Evolutionary conservation across 2,888 invertebrate species (phyloP).

Genomic region (Philonicus albiceps): DNA sequence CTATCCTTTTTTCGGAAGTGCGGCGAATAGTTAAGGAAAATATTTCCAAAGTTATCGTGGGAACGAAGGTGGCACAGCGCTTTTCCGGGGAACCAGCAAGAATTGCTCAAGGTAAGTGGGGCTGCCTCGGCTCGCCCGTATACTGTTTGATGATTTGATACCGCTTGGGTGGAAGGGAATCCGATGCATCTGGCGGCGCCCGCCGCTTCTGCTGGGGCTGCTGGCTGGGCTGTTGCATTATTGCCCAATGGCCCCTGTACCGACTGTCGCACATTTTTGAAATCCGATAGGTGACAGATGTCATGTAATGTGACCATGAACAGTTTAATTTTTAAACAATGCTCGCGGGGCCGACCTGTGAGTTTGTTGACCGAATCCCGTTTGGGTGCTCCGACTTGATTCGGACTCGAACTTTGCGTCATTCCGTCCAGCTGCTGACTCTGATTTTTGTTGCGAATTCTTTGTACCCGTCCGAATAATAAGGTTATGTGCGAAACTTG

Average conservation of each 20-base stretch:
- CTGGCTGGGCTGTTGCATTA: background rate
- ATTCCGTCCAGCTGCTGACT: background rate
- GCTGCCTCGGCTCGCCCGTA: background rate
- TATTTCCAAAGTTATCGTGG: background rate
- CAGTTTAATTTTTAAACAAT: conserved; percentile 15
- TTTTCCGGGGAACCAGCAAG: background rate
- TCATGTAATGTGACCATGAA: conserved; percentile 29
- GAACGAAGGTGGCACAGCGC: background rate
- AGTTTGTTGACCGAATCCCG: conserved; percentile 14
- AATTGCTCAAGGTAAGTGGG: conserved; percentile 3
- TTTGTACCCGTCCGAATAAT: background rate
- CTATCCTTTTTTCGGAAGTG: background rate
- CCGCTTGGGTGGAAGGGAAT: background rate
- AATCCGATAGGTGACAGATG: conserved; percentile 41
- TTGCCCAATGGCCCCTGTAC: background rate
- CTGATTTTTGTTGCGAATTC: background rate
- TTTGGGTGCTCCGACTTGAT: background rate
- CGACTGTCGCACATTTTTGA: background rate
- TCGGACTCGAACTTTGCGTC: background rate
- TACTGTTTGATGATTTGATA: background rate
- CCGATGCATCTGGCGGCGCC: background rate
- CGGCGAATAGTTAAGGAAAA: background rate
- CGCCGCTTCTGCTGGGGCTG: background rate
- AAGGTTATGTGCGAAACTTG: background rate
- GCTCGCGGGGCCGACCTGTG: background rate